A percentile compares a stretch with the other conserved stretches of the same genome.
phyloP scores from a whole-genome alignment of 2,797 vertebrate genomes.

The Protonibea diacanthus region DNA sequence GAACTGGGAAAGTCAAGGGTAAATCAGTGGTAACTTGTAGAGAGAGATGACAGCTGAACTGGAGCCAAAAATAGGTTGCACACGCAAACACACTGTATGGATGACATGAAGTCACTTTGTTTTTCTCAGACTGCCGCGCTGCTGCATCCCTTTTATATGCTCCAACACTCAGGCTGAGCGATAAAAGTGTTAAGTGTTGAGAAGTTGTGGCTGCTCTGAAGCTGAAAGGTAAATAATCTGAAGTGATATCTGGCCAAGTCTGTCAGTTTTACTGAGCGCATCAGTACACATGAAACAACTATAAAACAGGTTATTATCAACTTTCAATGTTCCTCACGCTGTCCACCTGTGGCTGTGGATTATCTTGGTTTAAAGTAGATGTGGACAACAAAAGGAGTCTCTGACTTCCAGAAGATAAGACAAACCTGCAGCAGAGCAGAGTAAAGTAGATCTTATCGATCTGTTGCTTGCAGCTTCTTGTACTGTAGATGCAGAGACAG shows the following conservation, averaged over 20 bases:
- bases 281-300: neutral
- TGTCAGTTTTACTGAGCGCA: neutral
- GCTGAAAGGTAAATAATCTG: neutral
- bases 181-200: neutral
- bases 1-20: conserved; percentile 15
- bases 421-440: neutral
- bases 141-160: neutral
- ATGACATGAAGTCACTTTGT: neutral
- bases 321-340: neutral
- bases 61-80: conserved; percentile 17
- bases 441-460: neutral
- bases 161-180: neutral
- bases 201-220: neutral
- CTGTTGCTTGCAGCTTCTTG: too few relatives aligned
- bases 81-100: neutral
- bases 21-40: neutral
- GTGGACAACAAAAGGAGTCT: neutral
- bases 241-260: neutral
- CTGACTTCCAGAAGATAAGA: neutral
- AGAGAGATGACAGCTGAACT: conserved; percentile 11
- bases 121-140: neutral
- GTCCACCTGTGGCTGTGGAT: neutral
- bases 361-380: neutral
- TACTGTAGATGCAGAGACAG: too few relatives aligned
- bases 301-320: neutral